Evolutionary conservation across 1,140 invertebrate species (phyloP).

Genomic region (Hyposmocoma kahamanoa): DNA sequence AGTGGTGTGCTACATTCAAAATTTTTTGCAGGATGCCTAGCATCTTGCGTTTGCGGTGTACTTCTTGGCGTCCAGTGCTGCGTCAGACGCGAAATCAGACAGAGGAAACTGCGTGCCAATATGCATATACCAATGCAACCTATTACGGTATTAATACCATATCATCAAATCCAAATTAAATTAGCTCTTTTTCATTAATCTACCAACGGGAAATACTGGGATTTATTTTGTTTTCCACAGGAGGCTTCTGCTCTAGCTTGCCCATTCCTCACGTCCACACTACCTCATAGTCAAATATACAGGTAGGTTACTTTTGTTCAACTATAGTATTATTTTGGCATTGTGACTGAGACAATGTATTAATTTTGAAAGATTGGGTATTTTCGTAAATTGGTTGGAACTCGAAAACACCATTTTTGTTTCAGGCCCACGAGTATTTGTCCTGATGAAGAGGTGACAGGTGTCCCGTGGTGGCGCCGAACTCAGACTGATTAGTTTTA

Average conservation of each 20-base stretch:
- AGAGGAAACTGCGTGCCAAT: slow-evolving; percentile 61
- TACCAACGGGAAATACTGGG: background rate
- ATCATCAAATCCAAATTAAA: background rate
- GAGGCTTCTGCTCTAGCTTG: slow-evolving; percentile 46
- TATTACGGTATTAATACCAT: slow-evolving; percentile 42
- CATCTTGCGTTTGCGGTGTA: slow-evolving; percentile 75
- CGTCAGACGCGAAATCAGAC: slow-evolving; percentile 72
- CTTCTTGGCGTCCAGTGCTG: slow-evolving; percentile 77
- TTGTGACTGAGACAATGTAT: background rate
- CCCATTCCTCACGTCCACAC: slow-evolving; percentile 45
- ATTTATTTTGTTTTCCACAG: slow-evolving; percentile 24
- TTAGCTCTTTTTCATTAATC: background rate
- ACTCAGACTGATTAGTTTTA: slow-evolving; percentile 65
- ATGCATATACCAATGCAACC: slow-evolving; percentile 65
- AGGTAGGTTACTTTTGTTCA: slow-evolving; percentile 30
- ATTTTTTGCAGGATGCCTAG: slow-evolving; percentile 59
- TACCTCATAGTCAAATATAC: slow-evolving; percentile 60
- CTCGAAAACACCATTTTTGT: slow-evolving; percentile 1
- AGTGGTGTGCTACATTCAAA: too few relatives aligned
- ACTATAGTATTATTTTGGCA: background rate
- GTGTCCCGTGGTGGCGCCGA: slow-evolving; percentile 63
- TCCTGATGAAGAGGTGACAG: slow-evolving; percentile 48
- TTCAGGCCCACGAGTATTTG: slow-evolving; percentile 45
- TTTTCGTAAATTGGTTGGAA: background rate
- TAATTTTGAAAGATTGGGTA: too few relatives aligned